Base-by-base conservation (phyloP, 1,140 invertebrate genomes). In the Ostrea edulis region DNA sequence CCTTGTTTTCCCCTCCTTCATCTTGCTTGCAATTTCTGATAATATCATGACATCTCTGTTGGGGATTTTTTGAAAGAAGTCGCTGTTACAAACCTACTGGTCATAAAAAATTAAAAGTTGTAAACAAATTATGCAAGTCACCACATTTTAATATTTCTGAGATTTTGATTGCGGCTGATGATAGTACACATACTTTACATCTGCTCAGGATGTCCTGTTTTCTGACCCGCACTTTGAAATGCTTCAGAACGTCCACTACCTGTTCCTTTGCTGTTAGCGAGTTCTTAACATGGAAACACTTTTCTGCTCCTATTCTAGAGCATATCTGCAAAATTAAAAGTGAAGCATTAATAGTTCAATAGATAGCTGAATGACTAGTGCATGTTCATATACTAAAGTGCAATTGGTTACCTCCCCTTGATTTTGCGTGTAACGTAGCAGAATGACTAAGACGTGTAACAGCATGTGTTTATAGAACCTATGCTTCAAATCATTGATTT, bases 171-270 rank as follows among this genome's bases (percentile, higher is more conserved):
- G 1, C 2, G 35, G 5, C 35, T 44, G 35, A 44, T 44, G 35
- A 2, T 55, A 9, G 20, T 25, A 25, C 14, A 91, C 89, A 92
- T 91, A 96, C 96, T 93, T 96, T 95, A 93, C 97, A 97, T 82
- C 97, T 95, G 91, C 96, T 96, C 89, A 97, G 97, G 65, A 97
- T 96, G 93, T 97, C 96, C 62, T 95, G 93, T 87, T 95, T 94
- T 11, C 94, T 95, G 11, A 97, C 95, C 20, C 93, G 89, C 22
- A 97, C 94, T 90, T 96, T 96, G 91, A 96, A 97, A 91, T 96
- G 94, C 17, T 95, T 93, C 4, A 97, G 89, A 7, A 97, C 96
- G 92, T 97, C 96, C 68, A 94, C 91, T 1, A 97, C 91, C 93
- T 97, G 97, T 14, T 96, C 95, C 20, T 95, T 94, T 1, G 96